These are phyloP conservation scores for Subanguina moxae DNA, from an alignment of 1,140 invertebrate genomes.

Conservation along the genomic window DNA sequence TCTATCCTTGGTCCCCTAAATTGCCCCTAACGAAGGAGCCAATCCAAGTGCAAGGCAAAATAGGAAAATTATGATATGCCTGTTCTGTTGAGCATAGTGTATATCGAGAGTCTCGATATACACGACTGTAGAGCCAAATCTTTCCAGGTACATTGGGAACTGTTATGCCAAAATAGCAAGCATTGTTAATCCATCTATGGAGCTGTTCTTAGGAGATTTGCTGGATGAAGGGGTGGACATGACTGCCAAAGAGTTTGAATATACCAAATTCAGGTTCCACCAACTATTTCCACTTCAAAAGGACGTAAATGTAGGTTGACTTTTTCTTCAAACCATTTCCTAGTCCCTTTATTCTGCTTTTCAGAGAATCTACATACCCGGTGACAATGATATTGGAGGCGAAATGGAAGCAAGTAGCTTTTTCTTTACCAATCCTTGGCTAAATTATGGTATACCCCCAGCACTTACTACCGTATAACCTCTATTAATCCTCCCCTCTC, in stretches of 20 bases:
- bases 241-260: slow-evolving; percentile 27
- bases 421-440: no score
- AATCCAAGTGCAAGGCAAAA: no score
- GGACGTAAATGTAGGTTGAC: slow-evolving; percentile 21
- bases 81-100: no score
- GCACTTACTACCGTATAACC: no score
- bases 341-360: no score
- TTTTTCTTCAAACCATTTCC: no score
- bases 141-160: slow-evolving; percentile 25
- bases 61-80: no score
- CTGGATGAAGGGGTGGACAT: slow-evolving; percentile 41
- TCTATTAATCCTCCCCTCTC: no score
- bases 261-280: slow-evolving; percentile 23
- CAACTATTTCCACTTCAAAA: slow-evolving; percentile 27
- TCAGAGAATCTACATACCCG: slow-evolving; percentile 36
- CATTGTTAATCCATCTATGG: slow-evolving; percentile 21
- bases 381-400: slow-evolving; percentile 43
- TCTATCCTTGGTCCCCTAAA: no score
- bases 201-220: slow-evolving; percentile 38
- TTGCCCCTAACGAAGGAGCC: no score
- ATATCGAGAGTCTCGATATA: no score
- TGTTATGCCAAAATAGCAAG: slow-evolving; percentile 9
- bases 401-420: slow-evolving; percentile 21
- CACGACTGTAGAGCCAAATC: background rate
- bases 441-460: no score